These are phyloP conservation scores for Pollicipes pollicipes DNA, from an alignment of 1,140 invertebrate species.

Conservation along the genomic window DNA sequence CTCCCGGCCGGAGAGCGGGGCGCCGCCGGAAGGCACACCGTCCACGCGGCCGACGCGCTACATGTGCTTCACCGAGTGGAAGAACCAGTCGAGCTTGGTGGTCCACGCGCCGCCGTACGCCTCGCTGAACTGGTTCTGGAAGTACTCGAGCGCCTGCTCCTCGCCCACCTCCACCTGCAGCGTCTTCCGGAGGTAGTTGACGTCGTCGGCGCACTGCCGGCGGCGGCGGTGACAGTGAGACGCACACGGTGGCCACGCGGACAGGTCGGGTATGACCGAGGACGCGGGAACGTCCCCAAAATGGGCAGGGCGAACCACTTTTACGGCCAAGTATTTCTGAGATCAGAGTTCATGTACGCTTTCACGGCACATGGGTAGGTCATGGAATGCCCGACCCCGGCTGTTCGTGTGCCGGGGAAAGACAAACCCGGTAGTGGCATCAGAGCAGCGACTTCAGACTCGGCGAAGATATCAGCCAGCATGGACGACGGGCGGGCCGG, in stretches of 20 bases:
- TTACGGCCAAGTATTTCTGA: too few relatives aligned
- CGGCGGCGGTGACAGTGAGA: constrained; percentile 24
- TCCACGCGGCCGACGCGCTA: neutral
- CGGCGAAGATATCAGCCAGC: too few relatives aligned
- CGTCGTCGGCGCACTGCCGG: constrained; percentile 62
- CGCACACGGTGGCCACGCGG: neutral
- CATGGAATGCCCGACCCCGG: too few relatives aligned
- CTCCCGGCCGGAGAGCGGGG: neutral
- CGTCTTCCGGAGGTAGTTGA: constrained; percentile 76
- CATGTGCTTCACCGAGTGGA: constrained; percentile 37
- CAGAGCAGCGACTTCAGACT: too few relatives aligned
- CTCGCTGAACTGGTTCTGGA: constrained; percentile 38
- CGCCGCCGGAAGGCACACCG: too few relatives aligned
- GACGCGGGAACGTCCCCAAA: neutral
- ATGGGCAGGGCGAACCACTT: too few relatives aligned
- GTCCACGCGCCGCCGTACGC: constrained; percentile 44
- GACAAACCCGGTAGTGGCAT: too few relatives aligned
- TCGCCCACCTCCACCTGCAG: constrained; percentile 45
- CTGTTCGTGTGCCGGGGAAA: too few relatives aligned
- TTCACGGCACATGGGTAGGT: too few relatives aligned
- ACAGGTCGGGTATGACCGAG: neutral
- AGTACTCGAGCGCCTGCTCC: constrained; percentile 37
- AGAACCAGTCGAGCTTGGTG: constrained; percentile 54
- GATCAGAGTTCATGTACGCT: too few relatives aligned
- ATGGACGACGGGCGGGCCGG: too few relatives aligned